These are phyloP conservation scores for Cataglyphis altisquamis DNA, from an alignment of 2,888 invertebrate genomes.

Conservation along the genomic window DNA sequence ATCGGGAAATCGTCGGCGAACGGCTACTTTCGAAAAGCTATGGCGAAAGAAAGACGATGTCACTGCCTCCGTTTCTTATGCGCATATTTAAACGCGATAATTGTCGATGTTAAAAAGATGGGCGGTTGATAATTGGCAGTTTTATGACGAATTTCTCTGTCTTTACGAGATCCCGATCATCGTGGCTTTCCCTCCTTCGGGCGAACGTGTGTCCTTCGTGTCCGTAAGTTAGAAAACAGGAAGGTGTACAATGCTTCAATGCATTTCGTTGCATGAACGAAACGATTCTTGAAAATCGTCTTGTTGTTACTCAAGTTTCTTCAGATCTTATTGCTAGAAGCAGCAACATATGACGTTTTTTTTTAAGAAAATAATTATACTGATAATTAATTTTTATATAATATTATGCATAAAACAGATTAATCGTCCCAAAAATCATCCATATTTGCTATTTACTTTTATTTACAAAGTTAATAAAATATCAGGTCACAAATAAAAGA, in stretches of 20 bases:
- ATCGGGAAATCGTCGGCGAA: constrained; percentile 17
- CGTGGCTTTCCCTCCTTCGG: constrained; percentile 54
- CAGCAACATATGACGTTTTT: not conserved
- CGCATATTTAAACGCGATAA: constrained; percentile 43
- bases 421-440: not conserved
- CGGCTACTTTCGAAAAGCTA: constrained; percentile 41
- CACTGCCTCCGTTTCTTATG: constrained; percentile 33
- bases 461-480: not conserved
- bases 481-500: not conserved
- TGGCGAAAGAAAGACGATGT: constrained; percentile 32
- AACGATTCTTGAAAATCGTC: not conserved
- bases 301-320: not conserved
- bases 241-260: constrained; percentile 46
- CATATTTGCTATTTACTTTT: not conserved
- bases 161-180: constrained; percentile 47
- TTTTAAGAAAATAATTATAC: not conserved
- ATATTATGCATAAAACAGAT: not conserved
- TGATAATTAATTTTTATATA: not conserved
- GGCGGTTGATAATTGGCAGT: constrained; percentile 41
- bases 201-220: constrained; percentile 48
- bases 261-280: constrained; percentile 35
- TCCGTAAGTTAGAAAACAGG: constrained; percentile 43
- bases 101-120: constrained; percentile 48
- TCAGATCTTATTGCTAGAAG: not conserved
- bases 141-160: constrained; percentile 64